phyloP scores from a whole-genome alignment of 2,888 invertebrate species.

The Dorcus hopei region DNA sequence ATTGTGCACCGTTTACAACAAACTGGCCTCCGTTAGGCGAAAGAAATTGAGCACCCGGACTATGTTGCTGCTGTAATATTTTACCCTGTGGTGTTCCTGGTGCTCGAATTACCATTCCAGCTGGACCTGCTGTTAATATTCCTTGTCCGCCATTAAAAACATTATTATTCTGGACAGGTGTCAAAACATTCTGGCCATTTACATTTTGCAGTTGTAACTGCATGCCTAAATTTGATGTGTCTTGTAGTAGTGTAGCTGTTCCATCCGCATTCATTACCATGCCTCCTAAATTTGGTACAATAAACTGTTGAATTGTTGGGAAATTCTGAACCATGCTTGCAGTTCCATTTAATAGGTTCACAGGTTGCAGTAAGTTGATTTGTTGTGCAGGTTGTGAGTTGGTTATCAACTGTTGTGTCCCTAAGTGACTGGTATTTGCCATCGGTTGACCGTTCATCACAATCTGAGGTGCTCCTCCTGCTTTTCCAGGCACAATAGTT shows the following conservation, averaged over 20 bases:
- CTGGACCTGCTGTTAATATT: constrained; percentile 63
- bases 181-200: constrained; percentile 72
- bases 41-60: constrained; percentile 68
- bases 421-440: constrained; percentile 57
- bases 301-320: constrained; percentile 77
- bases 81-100: constrained; percentile 68
- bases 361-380: constrained; percentile 76
- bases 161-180: constrained; percentile 65
- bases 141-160: constrained; percentile 65
- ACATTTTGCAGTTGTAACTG: constrained; percentile 78
- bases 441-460: constrained; percentile 70
- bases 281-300: constrained; percentile 75
- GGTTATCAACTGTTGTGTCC: constrained; percentile 67
- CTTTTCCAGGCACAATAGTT: constrained; percentile 74
- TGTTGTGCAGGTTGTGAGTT: constrained; percentile 53
- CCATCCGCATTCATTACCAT: constrained; percentile 79
- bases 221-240: constrained; percentile 67
- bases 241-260: constrained; percentile 68
- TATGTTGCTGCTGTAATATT: constrained; percentile 64
- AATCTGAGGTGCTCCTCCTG: constrained; percentile 68
- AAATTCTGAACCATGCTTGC: constrained; percentile 71
- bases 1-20: constrained; percentile 69
- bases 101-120: constrained; percentile 76
- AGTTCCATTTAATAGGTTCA: constrained; percentile 72
- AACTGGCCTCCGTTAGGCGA: constrained; percentile 73